These are phyloP conservation scores for Alca torda DNA, from an alignment of 2,797 vertebrate species.

Conservation along the genomic window DNA sequence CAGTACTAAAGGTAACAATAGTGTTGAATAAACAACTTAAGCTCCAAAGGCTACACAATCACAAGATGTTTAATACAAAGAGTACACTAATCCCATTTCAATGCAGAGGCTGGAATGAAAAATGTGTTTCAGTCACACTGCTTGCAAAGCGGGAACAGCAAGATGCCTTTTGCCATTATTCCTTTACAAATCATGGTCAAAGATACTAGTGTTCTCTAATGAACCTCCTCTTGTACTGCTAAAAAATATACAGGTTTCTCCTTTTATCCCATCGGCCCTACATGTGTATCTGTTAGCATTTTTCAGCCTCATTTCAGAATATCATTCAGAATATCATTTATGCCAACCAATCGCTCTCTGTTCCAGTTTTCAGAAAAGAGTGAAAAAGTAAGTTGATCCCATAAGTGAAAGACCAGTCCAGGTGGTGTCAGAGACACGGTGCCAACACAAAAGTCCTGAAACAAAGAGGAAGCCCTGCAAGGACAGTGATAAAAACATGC, in stretches of 20 bases:
- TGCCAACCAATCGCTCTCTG: not conserved
- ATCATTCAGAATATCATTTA: not conserved
- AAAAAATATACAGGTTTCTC: not conserved
- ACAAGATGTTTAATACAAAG: conserved; percentile 2
- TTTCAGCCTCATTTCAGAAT: not conserved
- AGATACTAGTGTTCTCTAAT: not conserved
- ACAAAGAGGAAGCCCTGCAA: not conserved
- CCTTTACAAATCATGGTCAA: not conserved
- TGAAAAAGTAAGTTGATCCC: not conserved
- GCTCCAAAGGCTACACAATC: not conserved
- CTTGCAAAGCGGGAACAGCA: conserved; percentile 8
- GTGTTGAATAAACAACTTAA: conserved; percentile 1
- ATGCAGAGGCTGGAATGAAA: not conserved
- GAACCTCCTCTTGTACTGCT: not conserved
- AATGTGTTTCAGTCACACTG: not conserved
- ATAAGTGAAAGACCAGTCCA: not conserved
- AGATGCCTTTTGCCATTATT: not conserved
- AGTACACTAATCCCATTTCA: conserved; percentile 4
- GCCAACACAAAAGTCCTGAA: not conserved
- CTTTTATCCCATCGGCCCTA: not conserved
- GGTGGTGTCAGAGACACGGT: not conserved
- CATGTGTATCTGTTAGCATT: not conserved
- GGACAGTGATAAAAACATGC: not conserved
- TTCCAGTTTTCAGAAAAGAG: not conserved
- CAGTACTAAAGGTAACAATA: not conserved